Conservation (phyloP, 2,888 invertebrate species). For the Hemicrepidius hirtus region DNA sequence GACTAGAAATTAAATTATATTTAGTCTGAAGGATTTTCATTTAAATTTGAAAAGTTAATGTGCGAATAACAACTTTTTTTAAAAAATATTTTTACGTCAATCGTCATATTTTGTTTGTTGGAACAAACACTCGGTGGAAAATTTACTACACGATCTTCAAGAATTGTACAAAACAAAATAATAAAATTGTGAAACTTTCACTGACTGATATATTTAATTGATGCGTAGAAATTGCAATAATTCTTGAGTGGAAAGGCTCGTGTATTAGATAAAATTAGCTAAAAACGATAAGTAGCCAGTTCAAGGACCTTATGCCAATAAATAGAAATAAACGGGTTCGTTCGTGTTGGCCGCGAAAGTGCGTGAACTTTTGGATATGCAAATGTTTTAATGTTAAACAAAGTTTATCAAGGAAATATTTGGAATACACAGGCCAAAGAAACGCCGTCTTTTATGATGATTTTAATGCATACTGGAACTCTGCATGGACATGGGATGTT, state of each 20-base stretch:
- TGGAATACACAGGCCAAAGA: not conserved
- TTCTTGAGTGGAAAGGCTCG: not conserved
- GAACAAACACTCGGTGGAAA: too few species aligned
- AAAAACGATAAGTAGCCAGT: slow-evolving; percentile 6
- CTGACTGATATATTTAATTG: slow-evolving; percentile 2
- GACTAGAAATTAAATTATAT: too few species aligned
- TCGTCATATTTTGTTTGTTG: too few species aligned
- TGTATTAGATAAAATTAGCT: slow-evolving; percentile 7
- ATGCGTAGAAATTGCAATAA: not conserved
- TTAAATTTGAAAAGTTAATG: too few species aligned
- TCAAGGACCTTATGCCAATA: slow-evolving; percentile 5
- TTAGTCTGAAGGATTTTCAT: too few species aligned
- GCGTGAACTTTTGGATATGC: slow-evolving; percentile 16
- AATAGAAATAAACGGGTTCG: slow-evolving; percentile 1
- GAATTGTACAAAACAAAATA: too few species aligned
- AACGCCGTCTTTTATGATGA: too few species aligned
- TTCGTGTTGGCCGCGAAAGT: not conserved
- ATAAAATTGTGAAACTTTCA: not conserved
- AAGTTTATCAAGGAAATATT: not conserved
- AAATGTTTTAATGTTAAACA: not conserved
- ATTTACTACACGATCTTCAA: too few species aligned
- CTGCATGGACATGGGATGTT: too few species aligned
- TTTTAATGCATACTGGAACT: too few species aligned
- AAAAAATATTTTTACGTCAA: too few species aligned
- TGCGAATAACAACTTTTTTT: too few species aligned